These are phyloP conservation scores for Parazoanthus atlanticus DNA, from an alignment of 92 coral and sea anemone species.

Conservation along the genomic window DNA sequence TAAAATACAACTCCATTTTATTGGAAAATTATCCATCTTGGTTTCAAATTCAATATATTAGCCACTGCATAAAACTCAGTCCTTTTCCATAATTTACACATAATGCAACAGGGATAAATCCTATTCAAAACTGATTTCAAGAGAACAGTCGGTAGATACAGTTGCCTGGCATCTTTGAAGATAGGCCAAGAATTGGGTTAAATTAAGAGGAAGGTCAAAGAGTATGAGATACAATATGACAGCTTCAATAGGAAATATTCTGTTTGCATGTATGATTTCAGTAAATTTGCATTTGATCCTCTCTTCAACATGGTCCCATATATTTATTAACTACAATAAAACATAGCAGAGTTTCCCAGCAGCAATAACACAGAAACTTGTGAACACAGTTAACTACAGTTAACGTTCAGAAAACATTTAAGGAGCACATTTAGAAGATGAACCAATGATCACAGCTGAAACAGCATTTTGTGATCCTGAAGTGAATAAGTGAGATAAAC, in stretches of 20 bases:
- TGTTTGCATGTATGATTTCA: conserved; percentile 22
- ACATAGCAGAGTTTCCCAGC: background rate
- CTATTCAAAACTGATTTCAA: conserved; percentile 26
- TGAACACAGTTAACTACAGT: too few relatives aligned
- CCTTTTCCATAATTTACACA: conserved; percentile 17
- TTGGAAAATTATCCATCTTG: conserved; percentile 40
- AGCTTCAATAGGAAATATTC: conserved; percentile 31
- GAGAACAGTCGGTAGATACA: background rate
- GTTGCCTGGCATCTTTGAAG: background rate
- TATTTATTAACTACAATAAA: conserved; percentile 9
- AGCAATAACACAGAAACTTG: conserved; percentile 7
- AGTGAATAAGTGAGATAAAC: background rate
- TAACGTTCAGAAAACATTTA: too few relatives aligned
- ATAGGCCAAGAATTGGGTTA: background rate
- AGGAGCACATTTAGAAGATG: background rate
- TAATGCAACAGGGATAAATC: conserved; percentile 31
- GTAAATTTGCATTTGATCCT: conserved; percentile 37
- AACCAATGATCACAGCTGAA: background rate
- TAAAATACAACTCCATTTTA: conserved; percentile 47
- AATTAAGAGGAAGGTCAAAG: background rate
- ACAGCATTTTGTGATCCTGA: background rate
- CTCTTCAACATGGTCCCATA: conserved; percentile 7
- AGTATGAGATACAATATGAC: background rate
- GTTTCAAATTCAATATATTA: conserved; percentile 38
- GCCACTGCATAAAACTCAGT: conserved; percentile 26